A percentile compares a stretch with the other conserved stretches of the same genome.
Evolutionary conservation across 2,113 vertebrate genomes (phyloP).

Genomic region (Tricholaema leucomelas): DNA sequence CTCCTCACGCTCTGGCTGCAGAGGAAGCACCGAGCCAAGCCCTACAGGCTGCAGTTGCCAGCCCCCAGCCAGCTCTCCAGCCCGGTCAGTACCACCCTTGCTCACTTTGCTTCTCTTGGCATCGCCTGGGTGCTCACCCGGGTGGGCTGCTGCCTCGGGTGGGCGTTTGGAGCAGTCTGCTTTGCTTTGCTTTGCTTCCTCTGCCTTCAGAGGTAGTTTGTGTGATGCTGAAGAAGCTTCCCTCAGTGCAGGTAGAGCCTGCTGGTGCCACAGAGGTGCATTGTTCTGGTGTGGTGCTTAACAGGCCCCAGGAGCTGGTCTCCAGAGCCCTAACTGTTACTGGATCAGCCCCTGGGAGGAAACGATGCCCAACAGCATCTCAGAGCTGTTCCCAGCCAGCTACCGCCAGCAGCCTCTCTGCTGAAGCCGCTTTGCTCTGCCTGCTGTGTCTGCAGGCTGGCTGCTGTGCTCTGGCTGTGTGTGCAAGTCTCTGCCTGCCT

Average conservation of each 20-base stretch:
- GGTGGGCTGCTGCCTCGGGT: background rate
- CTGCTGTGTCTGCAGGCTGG: fast-evolving
- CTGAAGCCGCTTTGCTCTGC: background rate
- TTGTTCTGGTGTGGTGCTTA: background rate
- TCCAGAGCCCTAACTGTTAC: background rate
- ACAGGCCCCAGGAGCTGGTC: background rate
- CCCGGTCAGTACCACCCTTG: slow-evolving; percentile 70
- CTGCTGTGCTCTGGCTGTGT: background rate
- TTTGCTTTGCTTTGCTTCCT: background rate
- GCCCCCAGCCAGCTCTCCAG: slow-evolving; percentile 49
- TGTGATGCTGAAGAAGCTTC: background rate
- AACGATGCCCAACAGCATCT: background rate
- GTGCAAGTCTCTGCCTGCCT: background rate
- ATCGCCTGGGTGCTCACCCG: background rate
- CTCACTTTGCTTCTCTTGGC: background rate
- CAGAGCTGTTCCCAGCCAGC: background rate
- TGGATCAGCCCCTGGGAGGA: background rate
- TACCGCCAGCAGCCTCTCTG: too few relatives aligned
- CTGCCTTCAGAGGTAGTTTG: background rate
- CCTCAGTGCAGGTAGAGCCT: background rate
- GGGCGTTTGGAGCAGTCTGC: fast-evolving
- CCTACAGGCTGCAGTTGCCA: slow-evolving; percentile 61
- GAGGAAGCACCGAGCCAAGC: slow-evolving; percentile 76
- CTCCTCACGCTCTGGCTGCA: slow-evolving; percentile 76
- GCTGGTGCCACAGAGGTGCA: background rate